Evolutionary conservation across 2,888 invertebrate species (phyloP).

Genomic region (Idaea straminata): DNA sequence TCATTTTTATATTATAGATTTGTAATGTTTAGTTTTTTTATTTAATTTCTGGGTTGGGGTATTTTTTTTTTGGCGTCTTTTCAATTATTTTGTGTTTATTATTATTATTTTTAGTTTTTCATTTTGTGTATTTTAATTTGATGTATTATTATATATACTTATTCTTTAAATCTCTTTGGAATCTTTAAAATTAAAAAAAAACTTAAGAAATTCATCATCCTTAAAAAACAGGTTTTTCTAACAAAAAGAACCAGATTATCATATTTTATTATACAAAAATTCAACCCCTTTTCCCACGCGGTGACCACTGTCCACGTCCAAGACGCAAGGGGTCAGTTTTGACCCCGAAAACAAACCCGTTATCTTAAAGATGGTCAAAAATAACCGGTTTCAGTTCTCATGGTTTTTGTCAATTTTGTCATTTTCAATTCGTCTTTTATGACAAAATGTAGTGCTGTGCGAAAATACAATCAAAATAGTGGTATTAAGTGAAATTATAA

Average conservation of each 20-base stretch:
- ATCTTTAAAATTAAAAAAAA: neutral
- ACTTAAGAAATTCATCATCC: neutral
- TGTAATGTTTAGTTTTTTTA: too few species aligned
- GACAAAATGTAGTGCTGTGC: neutral
- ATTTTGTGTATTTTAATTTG: too few species aligned
- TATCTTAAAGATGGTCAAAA: neutral
- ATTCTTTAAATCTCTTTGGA: too few species aligned
- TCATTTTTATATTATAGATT: too few species aligned
- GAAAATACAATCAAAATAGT: neutral
- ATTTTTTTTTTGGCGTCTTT: too few species aligned
- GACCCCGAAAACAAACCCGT: slow-evolving; percentile 26
- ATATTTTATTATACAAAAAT: neutral
- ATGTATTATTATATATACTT: too few species aligned
- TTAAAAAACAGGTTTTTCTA: neutral
- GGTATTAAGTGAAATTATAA: too few species aligned
- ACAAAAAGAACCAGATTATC: neutral
- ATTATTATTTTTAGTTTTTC: too few species aligned
- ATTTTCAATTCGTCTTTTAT: slow-evolving; percentile 32
- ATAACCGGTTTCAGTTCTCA: slow-evolving; percentile 50
- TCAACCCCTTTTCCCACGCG: slow-evolving; percentile 42
- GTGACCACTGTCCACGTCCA: slow-evolving; percentile 54
- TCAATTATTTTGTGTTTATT: too few species aligned
- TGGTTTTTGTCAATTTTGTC: slow-evolving; percentile 28
- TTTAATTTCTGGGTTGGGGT: too few species aligned
- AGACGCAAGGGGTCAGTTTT: slow-evolving; percentile 33